Percentiles rank a stretch among this genome's conserved stretches.
phyloP scores from a whole-genome alignment of 2,888 invertebrate genomes.

The Macaria notata region DNA sequence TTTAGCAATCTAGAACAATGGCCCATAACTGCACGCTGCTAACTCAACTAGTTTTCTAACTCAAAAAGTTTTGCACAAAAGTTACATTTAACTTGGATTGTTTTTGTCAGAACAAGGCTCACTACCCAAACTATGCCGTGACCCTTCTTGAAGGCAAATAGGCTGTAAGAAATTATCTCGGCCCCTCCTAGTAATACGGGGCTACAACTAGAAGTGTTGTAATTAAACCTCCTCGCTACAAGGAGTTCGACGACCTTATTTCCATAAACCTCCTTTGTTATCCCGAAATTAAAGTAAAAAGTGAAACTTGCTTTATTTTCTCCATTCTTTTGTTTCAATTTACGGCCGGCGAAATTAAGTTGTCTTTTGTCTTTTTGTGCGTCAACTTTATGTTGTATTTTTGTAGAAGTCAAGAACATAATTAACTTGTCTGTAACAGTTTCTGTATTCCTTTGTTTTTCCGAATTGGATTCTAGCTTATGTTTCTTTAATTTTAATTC shows the following conservation, averaged over 20 bases:
- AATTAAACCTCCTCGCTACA: conserved; percentile 56
- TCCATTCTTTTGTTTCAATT: conserved; percentile 31
- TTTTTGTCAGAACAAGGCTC: conserved; percentile 1
- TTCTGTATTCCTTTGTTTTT: conserved; percentile 4
- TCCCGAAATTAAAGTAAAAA: conserved; percentile 20
- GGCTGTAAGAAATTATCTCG: conserved; percentile 71
- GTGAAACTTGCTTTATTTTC: conserved; percentile 21
- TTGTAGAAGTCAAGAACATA: conserved; percentile 6
- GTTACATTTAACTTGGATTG: neutral
- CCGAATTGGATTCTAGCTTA: conserved; percentile 10
- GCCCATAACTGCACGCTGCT: too few relatives aligned
- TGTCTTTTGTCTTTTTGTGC: conserved; percentile 22
- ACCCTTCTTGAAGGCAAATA: conserved; percentile 56
- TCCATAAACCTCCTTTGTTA: conserved; percentile 33
- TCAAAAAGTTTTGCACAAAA: neutral
- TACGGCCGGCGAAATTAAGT: conserved; percentile 22
- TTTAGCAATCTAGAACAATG: too few relatives aligned
- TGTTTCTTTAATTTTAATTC: conserved; percentile 1
- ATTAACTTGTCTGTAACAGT: conserved; percentile 6
- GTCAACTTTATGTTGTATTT: conserved; percentile 14
- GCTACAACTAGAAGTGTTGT: conserved; percentile 61
- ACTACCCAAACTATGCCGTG: conserved; percentile 26
- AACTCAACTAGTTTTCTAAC: neutral
- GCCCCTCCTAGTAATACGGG: conserved; percentile 47
- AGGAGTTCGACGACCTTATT: conserved; percentile 31